Percentiles rank a stretch among this genome's conserved stretches.
Evolutionary conservation across 2,113 vertebrate genomes (phyloP).

Genomic region (Proterorhinus semilunaris): DNA sequence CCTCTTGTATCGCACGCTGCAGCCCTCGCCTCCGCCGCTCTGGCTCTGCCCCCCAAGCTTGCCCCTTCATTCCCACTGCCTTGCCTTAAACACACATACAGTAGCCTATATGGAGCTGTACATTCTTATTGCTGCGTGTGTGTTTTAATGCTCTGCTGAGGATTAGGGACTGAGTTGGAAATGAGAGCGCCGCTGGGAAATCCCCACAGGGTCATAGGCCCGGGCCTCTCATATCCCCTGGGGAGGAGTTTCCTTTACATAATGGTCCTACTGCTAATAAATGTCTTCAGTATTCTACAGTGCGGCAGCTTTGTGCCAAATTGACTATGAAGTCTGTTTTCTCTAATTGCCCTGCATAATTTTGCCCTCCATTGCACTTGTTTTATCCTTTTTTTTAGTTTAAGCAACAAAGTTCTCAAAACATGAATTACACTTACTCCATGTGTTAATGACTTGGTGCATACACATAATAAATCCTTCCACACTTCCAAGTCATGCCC

Average conservation of each 20-base stretch:
- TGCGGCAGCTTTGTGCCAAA: slow-evolving; percentile 5
- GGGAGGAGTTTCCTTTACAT: slow-evolving; percentile 15
- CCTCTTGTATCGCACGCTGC: background rate
- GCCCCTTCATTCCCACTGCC: slow-evolving; percentile 19
- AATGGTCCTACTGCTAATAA: slow-evolving; percentile 1
- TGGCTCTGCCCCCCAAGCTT: slow-evolving; percentile 34
- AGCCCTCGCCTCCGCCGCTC: background rate
- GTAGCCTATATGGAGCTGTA: background rate
- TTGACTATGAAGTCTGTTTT: background rate
- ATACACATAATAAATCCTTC: too few species aligned
- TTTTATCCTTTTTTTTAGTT: background rate
- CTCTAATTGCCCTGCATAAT: background rate
- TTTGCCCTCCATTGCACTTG: background rate
- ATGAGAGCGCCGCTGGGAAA: slow-evolving; percentile 56
- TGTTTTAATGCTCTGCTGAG: slow-evolving; percentile 54
- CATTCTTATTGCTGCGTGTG: slow-evolving; percentile 43
- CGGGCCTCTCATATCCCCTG: slow-evolving; percentile 45
- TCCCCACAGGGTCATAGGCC: slow-evolving; percentile 53
- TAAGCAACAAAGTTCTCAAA: background rate
- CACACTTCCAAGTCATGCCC: too few species aligned
- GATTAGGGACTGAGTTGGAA: slow-evolving; percentile 52
- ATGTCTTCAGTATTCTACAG: slow-evolving; percentile 13
- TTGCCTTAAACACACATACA: slow-evolving; percentile 33
- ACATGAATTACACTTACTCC: too few species aligned
- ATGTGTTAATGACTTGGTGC: too few species aligned